Evolutionary conservation across 2,888 invertebrate genomes (phyloP).

Genomic region (Oscheius myriophilus): DNA sequence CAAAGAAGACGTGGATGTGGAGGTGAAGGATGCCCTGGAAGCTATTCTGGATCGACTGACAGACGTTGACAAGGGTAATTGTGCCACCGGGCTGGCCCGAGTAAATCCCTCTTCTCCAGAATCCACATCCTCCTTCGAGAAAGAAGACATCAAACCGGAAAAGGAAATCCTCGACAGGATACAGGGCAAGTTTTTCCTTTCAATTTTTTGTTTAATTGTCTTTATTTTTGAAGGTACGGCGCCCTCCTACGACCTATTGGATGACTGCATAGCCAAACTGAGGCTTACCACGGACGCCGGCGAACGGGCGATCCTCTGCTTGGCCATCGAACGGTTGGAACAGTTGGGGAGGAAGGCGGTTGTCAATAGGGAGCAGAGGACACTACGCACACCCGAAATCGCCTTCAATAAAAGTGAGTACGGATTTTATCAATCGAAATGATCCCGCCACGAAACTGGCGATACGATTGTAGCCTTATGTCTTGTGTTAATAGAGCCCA

Average conservation of each 20-base stretch:
- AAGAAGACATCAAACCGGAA: background rate
- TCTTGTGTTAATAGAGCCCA: too few relatives aligned
- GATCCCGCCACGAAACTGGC: too few relatives aligned
- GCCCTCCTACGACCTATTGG: background rate
- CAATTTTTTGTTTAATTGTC: too few relatives aligned
- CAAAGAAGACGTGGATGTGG: background rate
- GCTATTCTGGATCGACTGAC: too few relatives aligned
- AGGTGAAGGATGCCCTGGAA: background rate
- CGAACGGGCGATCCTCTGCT: background rate
- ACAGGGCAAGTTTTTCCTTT: too few relatives aligned
- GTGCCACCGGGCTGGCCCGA: background rate
- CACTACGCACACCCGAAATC: too few relatives aligned
- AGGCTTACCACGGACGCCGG: background rate
- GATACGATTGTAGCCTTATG: too few relatives aligned
- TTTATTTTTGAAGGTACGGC: too few relatives aligned
- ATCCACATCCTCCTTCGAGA: background rate
- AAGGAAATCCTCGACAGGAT: background rate
- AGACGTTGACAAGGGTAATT: background rate
- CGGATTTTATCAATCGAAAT: too few relatives aligned
- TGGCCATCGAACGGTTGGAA: conserved; percentile 5
- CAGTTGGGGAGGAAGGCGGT: background rate
- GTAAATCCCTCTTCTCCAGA: background rate
- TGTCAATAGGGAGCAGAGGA: background rate
- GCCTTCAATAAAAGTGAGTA: too few relatives aligned
- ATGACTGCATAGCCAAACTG: background rate